A percentile compares a stretch with the other conserved stretches of the same genome.
Evolutionary conservation across 1,140 invertebrate genomes (phyloP).

Genomic region (Planococcus citri): DNA sequence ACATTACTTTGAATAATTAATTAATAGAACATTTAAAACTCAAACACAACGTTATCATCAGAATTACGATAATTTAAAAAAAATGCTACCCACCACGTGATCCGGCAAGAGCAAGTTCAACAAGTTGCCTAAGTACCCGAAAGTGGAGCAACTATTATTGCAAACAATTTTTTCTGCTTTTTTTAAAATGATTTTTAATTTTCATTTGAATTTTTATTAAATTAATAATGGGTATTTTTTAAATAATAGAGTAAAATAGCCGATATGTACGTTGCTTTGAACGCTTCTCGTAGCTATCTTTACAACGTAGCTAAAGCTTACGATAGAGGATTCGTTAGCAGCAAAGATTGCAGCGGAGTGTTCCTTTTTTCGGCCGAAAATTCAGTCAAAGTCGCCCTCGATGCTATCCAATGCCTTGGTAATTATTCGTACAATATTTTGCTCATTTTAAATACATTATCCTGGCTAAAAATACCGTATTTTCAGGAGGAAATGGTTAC

Average conservation of each 20-base stretch:
- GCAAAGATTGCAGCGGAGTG: slow-evolving; percentile 90
- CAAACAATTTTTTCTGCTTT: too few species aligned
- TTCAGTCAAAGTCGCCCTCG: slow-evolving; percentile 75
- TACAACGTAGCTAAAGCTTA: slow-evolving; percentile 80
- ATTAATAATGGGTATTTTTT: too few species aligned
- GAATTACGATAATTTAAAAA: too few species aligned
- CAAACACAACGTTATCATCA: too few species aligned
- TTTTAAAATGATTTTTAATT: not conserved
- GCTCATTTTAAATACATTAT: slow-evolving; percentile 17
- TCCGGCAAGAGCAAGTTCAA: too few species aligned
- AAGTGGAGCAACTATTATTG: too few species aligned
- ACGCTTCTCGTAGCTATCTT: slow-evolving; percentile 73
- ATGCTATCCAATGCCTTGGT: slow-evolving; percentile 97
- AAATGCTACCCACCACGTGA: too few species aligned
- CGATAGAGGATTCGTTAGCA: slow-evolving; percentile 60
- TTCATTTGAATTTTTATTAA: too few species aligned
- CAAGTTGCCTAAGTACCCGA: too few species aligned
- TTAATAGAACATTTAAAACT: too few species aligned
- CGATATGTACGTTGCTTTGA: slow-evolving; percentile 89
- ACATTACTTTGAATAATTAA: too few species aligned
- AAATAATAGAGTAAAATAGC: slow-evolving; percentile 98
- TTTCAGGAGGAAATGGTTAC: slow-evolving; percentile 94
- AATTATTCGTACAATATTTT: slow-evolving; percentile 29
- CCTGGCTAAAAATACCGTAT: slow-evolving; percentile 18
- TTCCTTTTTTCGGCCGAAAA: slow-evolving; percentile 85